A percentile compares a stretch with the other conserved stretches of the same genome.
Conservation (phyloP, 2,113 vertebrate genomes). For the Atrichornis clamosus region DNA sequence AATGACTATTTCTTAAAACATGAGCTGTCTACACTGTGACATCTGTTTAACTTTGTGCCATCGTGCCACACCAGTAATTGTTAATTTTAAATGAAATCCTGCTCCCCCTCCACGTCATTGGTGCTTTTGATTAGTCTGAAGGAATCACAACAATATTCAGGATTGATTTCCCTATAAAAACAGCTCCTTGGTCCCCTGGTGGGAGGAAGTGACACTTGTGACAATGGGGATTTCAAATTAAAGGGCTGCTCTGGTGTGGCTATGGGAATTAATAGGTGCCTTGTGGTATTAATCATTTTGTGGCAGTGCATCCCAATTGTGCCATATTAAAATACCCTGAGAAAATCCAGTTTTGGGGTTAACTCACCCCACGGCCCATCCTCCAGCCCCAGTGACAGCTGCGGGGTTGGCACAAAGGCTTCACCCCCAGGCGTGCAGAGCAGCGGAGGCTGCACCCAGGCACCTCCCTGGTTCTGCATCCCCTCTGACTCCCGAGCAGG, state of each 20-base stretch:
- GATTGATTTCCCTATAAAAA: constrained; percentile 41
- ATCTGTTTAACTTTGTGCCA: not conserved
- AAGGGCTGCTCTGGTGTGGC: constrained; percentile 35
- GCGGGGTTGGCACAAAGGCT: not conserved
- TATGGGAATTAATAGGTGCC: constrained; percentile 50
- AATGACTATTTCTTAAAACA: constrained; percentile 35
- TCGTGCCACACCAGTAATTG: not conserved
- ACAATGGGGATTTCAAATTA: constrained; percentile 61
- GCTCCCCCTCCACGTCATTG: not conserved
- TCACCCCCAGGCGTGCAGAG: not conserved
- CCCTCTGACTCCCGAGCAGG: not conserved
- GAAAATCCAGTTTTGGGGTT: constrained; percentile 59
- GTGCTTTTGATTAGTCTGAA: not conserved
- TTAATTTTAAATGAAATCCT: not conserved
- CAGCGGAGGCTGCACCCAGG: not conserved
- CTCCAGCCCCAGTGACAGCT: not conserved
- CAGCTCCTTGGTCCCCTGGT: not conserved
- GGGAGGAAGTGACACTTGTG: constrained; percentile 48
- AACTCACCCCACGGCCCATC: constrained; percentile 17
- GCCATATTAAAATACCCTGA: constrained; percentile 41
- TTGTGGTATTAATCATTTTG: constrained; percentile 59
- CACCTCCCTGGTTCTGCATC: not conserved
- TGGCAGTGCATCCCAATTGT: constrained; percentile 59
- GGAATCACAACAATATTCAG: not conserved
- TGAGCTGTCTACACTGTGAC: constrained; percentile 3